Conservation (phyloP, 1,140 invertebrate genomes). For the Conopomorpha cramerella region DNA sequence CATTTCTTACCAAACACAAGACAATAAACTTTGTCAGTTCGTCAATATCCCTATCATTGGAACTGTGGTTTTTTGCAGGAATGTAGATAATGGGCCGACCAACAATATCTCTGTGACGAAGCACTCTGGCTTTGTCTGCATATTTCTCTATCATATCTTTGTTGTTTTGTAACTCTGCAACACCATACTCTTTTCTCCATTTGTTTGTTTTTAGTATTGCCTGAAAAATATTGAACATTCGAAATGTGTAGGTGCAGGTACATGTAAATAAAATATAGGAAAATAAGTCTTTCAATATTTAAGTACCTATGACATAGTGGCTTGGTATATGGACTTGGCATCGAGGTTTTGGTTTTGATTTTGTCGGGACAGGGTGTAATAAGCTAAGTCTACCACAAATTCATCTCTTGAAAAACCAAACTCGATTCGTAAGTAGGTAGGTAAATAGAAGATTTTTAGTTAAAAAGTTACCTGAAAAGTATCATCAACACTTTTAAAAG, state of each 20-base stretch:
- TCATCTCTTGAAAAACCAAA: no score
- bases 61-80: slow-evolving; percentile 75
- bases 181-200: slow-evolving; percentile 74
- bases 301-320: no score
- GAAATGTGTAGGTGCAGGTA: no score
- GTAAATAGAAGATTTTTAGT: no score
- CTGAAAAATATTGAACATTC: slow-evolving; percentile 56
- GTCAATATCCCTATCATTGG: slow-evolving; percentile 71
- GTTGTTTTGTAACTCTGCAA: slow-evolving; percentile 59
- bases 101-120: slow-evolving; percentile 70
- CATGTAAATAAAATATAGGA: no score
- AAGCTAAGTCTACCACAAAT: no score
- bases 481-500: slow-evolving; percentile 71
- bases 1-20: slow-evolving; percentile 66
- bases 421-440: no score
- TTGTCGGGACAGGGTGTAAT: no score
- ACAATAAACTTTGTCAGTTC: slow-evolving; percentile 78
- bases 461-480: slow-evolving; percentile 76
- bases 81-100: slow-evolving; percentile 77
- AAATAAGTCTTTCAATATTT: no score
- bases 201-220: slow-evolving; percentile 78
- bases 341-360: no score
- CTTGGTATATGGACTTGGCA: no score
- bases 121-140: slow-evolving; percentile 67
- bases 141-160: slow-evolving; percentile 66